Base-by-base conservation (phyloP, 2,888 invertebrate genomes). In the Zygaena filipendulae region DNA sequence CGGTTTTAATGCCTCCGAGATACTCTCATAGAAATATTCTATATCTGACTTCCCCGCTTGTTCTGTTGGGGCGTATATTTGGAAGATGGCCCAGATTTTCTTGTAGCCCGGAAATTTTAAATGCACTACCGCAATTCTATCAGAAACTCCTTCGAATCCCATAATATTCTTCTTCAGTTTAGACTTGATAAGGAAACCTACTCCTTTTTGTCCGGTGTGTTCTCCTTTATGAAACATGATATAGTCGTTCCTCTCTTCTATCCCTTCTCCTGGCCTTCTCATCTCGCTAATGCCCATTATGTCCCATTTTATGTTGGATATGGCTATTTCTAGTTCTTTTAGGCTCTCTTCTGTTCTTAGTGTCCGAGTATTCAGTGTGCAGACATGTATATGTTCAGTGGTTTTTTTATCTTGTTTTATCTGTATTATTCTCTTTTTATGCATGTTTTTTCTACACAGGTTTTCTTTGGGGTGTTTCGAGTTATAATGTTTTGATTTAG, bases 201-300 rank as follows among this genome's bases (percentile, higher is more conserved):
- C 38, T 29, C 36, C 39, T 22, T 26, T 22, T n/a, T 35, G 31
- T 10, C 31, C 31, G 11, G 24, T 24, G 24, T 14, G 16, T 35
- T 31, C 29, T 11, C 29, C 31, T 31, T 35, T 35, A 18, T 29
- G 26, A 21, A 18, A 35, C 29, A 35, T 29, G 18, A 35, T 35
- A 23, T 29, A 35, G 11, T 28, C 11, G 7, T 13, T 28, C 21
- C 23, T 27, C 12, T 28, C 29, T 33, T 31, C 36, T 31, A 36
- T 31, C 21, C 23, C 23, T 24, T 43, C 35, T 3, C 34, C 37
- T 12, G 13, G 1, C 21, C 39, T 30, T 21, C 38, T 25, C 21
- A 40, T 23, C 25, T 37, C 38, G 13, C 39, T 35, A 1, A 43
- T 29, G 13, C 39, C 42, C 8, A 39, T 11, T 13, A 36, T 38